These are phyloP conservation scores for Iphiclides podalirius DNA, from an alignment of 2,888 invertebrate genomes.

Conservation along the genomic window DNA sequence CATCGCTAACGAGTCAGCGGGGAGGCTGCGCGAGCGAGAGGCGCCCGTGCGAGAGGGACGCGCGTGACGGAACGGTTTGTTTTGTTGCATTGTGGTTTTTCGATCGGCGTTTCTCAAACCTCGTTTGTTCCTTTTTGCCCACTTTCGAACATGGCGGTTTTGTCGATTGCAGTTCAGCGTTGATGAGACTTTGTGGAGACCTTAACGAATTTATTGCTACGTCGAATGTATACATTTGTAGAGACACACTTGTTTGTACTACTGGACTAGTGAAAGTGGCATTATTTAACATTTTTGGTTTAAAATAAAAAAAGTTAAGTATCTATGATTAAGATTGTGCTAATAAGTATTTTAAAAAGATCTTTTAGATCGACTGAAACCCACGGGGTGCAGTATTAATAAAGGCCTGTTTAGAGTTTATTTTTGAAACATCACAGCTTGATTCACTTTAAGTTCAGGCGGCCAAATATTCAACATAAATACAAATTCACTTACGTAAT, in stretches of 20 bases:
- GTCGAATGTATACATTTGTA: not conserved
- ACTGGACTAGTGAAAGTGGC: no score
- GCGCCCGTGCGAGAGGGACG: conserved; percentile 33
- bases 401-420: no score
- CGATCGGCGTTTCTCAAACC: conserved; percentile 40
- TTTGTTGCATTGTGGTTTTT: conserved; percentile 55
- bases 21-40: conserved; percentile 49
- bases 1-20: conserved; percentile 70
- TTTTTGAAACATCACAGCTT: no score
- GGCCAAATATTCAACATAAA: no score
- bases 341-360: no score
- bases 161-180: conserved; percentile 19
- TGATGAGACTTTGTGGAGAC: conserved; percentile 19
- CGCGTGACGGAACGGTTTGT: conserved; percentile 41
- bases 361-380: no score
- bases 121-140: conserved; percentile 35
- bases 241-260: not conserved
- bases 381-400: no score
- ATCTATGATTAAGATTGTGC: no score
- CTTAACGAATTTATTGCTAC: not conserved
- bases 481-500: no score
- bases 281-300: no score
- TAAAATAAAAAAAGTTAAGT: no score
- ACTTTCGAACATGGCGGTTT: conserved; percentile 33
- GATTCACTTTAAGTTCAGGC: no score